Evolutionary conservation across 2,797 vertebrate species (phyloP).

Genomic region (Decapterus maruadsi): DNA sequence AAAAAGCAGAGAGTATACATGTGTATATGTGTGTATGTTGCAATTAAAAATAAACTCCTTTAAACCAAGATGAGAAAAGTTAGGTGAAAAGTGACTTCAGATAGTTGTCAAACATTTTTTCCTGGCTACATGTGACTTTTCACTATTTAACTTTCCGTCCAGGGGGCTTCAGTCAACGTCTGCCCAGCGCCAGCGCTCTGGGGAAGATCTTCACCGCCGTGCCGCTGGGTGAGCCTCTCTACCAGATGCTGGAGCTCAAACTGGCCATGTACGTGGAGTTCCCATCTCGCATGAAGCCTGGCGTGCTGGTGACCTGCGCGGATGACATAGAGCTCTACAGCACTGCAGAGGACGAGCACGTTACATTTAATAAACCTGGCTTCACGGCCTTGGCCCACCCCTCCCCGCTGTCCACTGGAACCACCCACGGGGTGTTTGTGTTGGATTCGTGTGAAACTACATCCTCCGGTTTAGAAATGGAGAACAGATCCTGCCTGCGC

Average conservation of each 20-base stretch:
- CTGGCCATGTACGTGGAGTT: slow-evolving; percentile 96
- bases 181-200: slow-evolving; percentile 93
- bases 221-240: slow-evolving; percentile 90
- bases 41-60: too few relatives aligned
- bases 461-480: slow-evolving; percentile 74
- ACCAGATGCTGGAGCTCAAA: slow-evolving; percentile 97
- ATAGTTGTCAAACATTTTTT: neutral
- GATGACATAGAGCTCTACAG: slow-evolving; percentile 97
- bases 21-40: too few relatives aligned
- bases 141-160: neutral
- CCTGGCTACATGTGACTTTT: neutral
- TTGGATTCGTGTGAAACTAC: slow-evolving; percentile 77
- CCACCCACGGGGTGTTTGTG: slow-evolving; percentile 95
- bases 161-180: slow-evolving; percentile 96
- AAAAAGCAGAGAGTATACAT: too few relatives aligned
- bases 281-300: slow-evolving; percentile 91
- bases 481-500: slow-evolving; percentile 81
- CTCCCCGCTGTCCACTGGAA: slow-evolving; percentile 88
- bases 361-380: slow-evolving; percentile 90
- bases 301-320: slow-evolving; percentile 91
- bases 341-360: slow-evolving; percentile 54
- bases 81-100: neutral
- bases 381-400: slow-evolving; percentile 96
- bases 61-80: neutral
- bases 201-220: slow-evolving; percentile 96